Base-by-base conservation (phyloP, 2,888 invertebrate genomes). In the Hydroisotoma schaefferi region DNA sequence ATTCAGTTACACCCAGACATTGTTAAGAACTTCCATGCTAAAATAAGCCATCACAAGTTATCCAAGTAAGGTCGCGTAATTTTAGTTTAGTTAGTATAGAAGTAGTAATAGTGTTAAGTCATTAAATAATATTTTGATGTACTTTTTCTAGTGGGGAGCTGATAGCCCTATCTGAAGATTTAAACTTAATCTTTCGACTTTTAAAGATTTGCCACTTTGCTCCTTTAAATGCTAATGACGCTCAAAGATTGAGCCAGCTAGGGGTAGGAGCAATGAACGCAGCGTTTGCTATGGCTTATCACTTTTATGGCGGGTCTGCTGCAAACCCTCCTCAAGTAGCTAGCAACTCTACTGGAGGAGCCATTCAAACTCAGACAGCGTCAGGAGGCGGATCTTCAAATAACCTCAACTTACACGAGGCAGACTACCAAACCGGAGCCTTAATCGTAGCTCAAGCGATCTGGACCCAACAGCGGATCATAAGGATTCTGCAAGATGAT, bases 401-500 rank as follows among this genome's bases (percentile, higher is more conserved):
- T 18, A 60, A 51, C 27, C 28, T 60, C 6, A 56, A 40, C 44
- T 26, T 58, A 15, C 38, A 52, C 20, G 72, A 70, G 38, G 47
- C 40, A 22, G 72, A 72, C 15, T 69, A 71, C 51, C 59, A 67
- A 51, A 55, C 66, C 15, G 72, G 67, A 15, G 58, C 65, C n/a
- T 48, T 62, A n/a, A 61, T 70, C 52, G 68, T 72, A 2, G 65
- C 72, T 6, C 62, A 71, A 54, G 67, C 71, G 12, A 65, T 72
- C 53, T 72, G 72, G 71, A 67, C 62, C 18, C 67, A 70, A 38
- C 67, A 68, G 40, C 43, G 63, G 58, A 66, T 69, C 28, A 54
- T 69, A 22, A 59, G 61, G 26, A 70, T 72, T 47, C 49, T 72
- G 2, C 57, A 68, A 25, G 68, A 72, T 25, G 67, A 72, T 53